Evolutionary conservation across 2,888 invertebrate genomes (phyloP).

Genomic region (Drosophila vallismaia): DNA sequence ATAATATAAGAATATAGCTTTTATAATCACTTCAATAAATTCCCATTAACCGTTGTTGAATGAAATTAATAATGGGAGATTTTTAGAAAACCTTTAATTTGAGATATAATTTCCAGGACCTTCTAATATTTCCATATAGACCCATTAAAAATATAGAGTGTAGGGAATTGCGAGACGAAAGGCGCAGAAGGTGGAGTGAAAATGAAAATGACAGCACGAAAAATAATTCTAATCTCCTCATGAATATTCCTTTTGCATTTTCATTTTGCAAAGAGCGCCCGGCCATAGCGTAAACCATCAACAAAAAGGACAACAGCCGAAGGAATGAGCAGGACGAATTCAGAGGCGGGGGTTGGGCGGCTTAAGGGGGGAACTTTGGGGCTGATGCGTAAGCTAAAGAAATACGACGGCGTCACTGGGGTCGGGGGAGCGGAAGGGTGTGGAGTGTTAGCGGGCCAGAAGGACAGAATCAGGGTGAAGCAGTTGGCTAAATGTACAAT

Average conservation of each 20-base stretch:
- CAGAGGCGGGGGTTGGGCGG: neutral
- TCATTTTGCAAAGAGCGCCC: conserved; percentile 73
- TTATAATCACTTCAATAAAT: too few relatives aligned
- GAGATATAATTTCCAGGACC: too few relatives aligned
- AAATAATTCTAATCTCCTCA: conserved; percentile 84
- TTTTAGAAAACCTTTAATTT: too few relatives aligned
- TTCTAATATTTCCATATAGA: neutral
- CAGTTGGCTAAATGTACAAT: conserved; percentile 67
- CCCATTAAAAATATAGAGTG: conserved; percentile 2
- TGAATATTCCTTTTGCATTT: conserved; percentile 83
- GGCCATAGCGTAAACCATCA: conserved; percentile 64
- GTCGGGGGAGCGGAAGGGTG: conserved; percentile 10
- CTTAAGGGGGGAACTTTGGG: neutral
- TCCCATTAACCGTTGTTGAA: too few relatives aligned
- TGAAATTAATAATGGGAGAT: too few relatives aligned
- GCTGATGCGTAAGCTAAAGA: conserved; percentile 61
- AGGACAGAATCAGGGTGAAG: conserved; percentile 19
- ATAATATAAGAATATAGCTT: too few relatives aligned
- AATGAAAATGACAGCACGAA: conserved; percentile 80
- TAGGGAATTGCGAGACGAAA: conserved; percentile 58
- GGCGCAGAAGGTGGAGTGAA: conserved; percentile 56
- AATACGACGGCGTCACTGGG: conserved; percentile 65
- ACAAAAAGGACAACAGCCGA: conserved; percentile 65
- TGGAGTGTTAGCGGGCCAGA: conserved; percentile 8
- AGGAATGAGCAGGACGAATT: conserved; percentile 9